Percentiles rank a stretch among this genome's conserved stretches.
phyloP scores from a whole-genome alignment of 2,888 invertebrate genomes.

The Rhagophthalmus giganteus region DNA sequence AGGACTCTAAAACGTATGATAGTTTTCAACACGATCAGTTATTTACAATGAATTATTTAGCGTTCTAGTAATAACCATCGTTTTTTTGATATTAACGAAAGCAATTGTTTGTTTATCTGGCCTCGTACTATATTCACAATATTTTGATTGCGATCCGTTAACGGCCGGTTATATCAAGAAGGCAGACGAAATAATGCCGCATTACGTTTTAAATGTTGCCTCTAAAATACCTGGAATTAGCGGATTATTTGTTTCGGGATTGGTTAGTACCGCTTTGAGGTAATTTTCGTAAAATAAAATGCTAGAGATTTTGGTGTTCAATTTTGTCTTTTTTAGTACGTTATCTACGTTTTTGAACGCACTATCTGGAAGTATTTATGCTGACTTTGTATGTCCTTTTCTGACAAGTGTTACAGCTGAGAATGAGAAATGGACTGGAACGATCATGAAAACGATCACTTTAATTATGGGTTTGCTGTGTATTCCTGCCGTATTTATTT shows the following conservation, averaged over 20 bases:
- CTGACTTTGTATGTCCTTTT: slow-evolving; percentile 62
- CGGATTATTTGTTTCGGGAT: slow-evolving; percentile 35
- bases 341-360: slow-evolving; percentile 65
- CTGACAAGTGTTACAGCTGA: slow-evolving; percentile 57
- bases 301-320: too few species aligned
- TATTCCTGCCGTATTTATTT: slow-evolving; percentile 59
- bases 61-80: slow-evolving; percentile 1
- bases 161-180: slow-evolving; percentile 60
- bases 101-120: slow-evolving; percentile 55
- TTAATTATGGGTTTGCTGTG: slow-evolving; percentile 59
- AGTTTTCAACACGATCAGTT: neutral
- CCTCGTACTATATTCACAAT: slow-evolving; percentile 64
- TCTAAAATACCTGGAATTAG: slow-evolving; percentile 11
- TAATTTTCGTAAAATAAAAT: too few species aligned
- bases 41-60: slow-evolving; percentile 9
- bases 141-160: slow-evolving; percentile 66
- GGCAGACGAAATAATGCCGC: slow-evolving; percentile 63
- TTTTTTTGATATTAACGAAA: slow-evolving; percentile 16
- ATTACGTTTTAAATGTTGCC: slow-evolving; percentile 67
- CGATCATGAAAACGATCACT: slow-evolving; percentile 62
- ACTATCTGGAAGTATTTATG: slow-evolving; percentile 63
- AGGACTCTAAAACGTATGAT: slow-evolving; percentile 25
- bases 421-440: slow-evolving; percentile 59
- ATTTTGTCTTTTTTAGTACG: slow-evolving; percentile 60
- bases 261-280: slow-evolving; percentile 16